Evolutionary conservation across 2,888 invertebrate species (phyloP), one percentile per base, ranked within the genome.

Genomic region (Campopleginae sp.): DNA sequence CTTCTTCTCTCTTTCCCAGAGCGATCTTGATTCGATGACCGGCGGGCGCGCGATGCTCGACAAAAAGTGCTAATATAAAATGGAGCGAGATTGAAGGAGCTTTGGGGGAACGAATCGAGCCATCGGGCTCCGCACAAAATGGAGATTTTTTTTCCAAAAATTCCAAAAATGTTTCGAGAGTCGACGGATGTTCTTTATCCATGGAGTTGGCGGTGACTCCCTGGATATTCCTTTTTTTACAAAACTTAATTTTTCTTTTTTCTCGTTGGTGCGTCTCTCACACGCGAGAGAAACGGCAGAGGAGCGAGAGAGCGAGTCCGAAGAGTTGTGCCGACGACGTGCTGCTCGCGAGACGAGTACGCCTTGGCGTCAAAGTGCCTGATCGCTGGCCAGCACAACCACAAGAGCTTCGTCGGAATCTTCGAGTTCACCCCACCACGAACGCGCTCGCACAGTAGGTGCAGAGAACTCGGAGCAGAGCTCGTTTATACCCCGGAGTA

Each of bases 401-500:
- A n/a, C n/a, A n/a, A 79, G 48, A 68, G 63, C 46, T 70, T 61
- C 54, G 75, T 63, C 82, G 75, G 79, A 85, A 85, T 82, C 79
- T 79, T 51, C 71, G 48, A 75, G 82, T 79, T 80, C 82, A 58
- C 82, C 83, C 85, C 77, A 79, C 85, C 54, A 42, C 54, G 61
- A 74, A 44, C 68, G 0, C 68, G 0, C 27, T 14, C 54, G 46
- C 33, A 68, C 77, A 80, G 79, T 86, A 71, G 75, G 65, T 76
- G 63, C 70, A 42, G 65, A 44, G 66, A 66, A 70, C 81, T 75
- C 86, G 66, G 78, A 79, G n/a, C n/a, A n/a, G 88, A 87, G 88
- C 90, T 90, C 90, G 90, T 92, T 92, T 90, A 91, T 91, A 91
- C 89, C 88, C 86, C 87, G 89, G 87, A 91, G 90, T 89, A 89